phyloP scores from a whole-genome alignment of 2,113 vertebrate species.

The Brachionichthys hirsutus region DNA sequence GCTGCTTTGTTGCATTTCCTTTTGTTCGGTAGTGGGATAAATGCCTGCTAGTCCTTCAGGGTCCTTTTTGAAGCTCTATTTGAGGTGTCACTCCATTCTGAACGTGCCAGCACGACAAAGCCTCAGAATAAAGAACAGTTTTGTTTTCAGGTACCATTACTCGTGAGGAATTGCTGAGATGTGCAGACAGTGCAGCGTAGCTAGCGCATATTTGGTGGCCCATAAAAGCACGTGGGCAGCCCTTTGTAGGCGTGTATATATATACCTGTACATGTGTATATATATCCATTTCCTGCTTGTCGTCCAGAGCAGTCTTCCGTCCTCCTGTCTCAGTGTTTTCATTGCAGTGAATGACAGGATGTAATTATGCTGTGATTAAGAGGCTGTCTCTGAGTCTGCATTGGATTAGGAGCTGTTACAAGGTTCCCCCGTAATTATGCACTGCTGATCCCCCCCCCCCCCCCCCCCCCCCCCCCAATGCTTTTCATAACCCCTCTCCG shows the following conservation, averaged over 20 bases:
- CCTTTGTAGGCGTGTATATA: slow-evolving; percentile 38
- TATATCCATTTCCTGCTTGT: slow-evolving; percentile 64
- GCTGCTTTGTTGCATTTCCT: slow-evolving; percentile 1
- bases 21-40: neutral
- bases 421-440: slow-evolving; percentile 52
- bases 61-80: slow-evolving; percentile 21
- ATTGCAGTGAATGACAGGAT: slow-evolving; percentile 69
- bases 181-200: slow-evolving; percentile 9
- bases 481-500: slow-evolving; percentile 40
- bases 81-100: slow-evolving; percentile 22
- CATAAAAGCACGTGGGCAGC: slow-evolving; percentile 46
- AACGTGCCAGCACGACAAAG: slow-evolving; percentile 5
- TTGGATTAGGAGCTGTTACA: slow-evolving; percentile 58
- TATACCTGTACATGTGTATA: too few species aligned
- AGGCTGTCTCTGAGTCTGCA: slow-evolving; percentile 54
- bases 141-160: slow-evolving; percentile 32
- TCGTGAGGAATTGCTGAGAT: slow-evolving; percentile 24
- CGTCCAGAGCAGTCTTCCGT: slow-evolving; percentile 49
- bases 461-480: slow-evolving; percentile 2
- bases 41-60: too few species aligned
- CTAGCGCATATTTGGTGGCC: slow-evolving; percentile 50
- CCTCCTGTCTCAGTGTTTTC: slow-evolving; percentile 67
- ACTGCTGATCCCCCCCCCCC: slow-evolving; percentile 29
- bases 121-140: slow-evolving; percentile 16
- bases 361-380: slow-evolving; percentile 74